Percentiles rank a stretch among this genome's conserved stretches.
Conservation (phyloP, 2,888 invertebrate species). For the Amiota minor region DNA sequence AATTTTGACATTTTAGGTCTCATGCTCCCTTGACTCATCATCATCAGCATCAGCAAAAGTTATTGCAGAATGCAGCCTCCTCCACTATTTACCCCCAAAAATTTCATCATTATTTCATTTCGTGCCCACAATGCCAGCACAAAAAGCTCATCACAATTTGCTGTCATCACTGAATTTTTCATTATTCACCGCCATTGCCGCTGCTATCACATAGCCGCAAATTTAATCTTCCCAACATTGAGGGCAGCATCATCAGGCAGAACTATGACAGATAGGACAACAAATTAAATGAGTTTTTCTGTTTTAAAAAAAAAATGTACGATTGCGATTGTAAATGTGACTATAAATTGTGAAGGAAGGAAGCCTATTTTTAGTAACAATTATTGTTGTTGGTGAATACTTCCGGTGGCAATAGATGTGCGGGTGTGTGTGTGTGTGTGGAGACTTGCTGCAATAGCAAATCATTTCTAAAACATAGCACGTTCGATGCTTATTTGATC, state of each 20-base stretch:
- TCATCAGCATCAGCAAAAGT: too few relatives aligned
- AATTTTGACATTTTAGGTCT: too few relatives aligned
- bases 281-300: slow-evolving; percentile 21
- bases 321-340: not conserved
- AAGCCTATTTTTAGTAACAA: slow-evolving; percentile 10
- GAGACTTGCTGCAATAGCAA: slow-evolving; percentile 6
- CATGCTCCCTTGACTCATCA: too few relatives aligned
- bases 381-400: not conserved
- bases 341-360: too few relatives aligned
- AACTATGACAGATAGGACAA: not conserved
- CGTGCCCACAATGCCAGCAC: not conserved
- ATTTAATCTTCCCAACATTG: slow-evolving; percentile 16
- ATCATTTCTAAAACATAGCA: slow-evolving; percentile 20
- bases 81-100: too few relatives aligned
- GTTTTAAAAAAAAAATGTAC: not conserved
- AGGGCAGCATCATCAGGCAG: not conserved
- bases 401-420: too few relatives aligned
- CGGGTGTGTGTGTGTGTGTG: too few relatives aligned
- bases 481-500: slow-evolving; percentile 30
- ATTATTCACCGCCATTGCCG: not conserved
- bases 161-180: not conserved
- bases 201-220: not conserved
- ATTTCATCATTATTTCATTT: too few relatives aligned
- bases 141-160: slow-evolving; percentile 7
- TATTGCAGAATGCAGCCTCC: too few relatives aligned